Evolutionary conservation across 2,797 vertebrate genomes (phyloP).

Genomic region (Enteromius paludinosus): DNA sequence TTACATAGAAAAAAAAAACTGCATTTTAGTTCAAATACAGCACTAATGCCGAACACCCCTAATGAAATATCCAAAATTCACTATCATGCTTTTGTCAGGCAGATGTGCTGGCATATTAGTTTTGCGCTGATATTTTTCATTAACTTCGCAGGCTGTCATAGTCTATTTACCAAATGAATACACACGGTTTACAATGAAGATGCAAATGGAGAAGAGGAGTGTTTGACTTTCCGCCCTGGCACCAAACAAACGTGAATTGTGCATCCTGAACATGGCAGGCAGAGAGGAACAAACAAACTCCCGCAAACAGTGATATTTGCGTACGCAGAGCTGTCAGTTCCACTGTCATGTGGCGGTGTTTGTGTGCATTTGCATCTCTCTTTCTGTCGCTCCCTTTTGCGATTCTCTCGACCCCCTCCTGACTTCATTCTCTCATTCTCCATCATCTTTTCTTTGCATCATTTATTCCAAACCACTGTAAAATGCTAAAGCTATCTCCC

Average conservation of each 20-base stretch:
- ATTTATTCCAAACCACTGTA: conserved; percentile 29
- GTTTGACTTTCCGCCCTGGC: conserved; percentile 42
- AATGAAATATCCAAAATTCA: conserved; percentile 7
- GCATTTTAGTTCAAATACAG: neutral
- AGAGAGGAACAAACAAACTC: conserved; percentile 42
- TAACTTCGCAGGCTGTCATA: conserved; percentile 43
- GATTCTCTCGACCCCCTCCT: neutral
- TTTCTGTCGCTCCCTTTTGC: neutral
- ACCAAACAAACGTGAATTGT: conserved; percentile 37
- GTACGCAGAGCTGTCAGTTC: conserved; percentile 20
- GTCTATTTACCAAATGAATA: conserved; percentile 52
- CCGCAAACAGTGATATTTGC: conserved; percentile 29
- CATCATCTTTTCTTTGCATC: conserved; percentile 11
- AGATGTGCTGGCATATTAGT: conserved; percentile 16
- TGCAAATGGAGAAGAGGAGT: conserved; percentile 26
- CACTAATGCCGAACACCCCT: neutral
- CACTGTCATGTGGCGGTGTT: conserved; percentile 16
- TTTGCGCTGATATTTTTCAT: conserved; percentile 45
- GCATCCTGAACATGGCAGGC: conserved; percentile 24
- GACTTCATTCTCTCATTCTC: conserved; percentile 2
- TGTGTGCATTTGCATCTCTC: conserved; percentile 31
- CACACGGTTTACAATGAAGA: conserved; percentile 36
- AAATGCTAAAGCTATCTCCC: conserved; percentile 1
- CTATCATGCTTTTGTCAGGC: conserved; percentile 45
- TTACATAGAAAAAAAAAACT: neutral